Base-by-base conservation (phyloP, 2,113 vertebrate genomes). In the Caretta caretta region DNA sequence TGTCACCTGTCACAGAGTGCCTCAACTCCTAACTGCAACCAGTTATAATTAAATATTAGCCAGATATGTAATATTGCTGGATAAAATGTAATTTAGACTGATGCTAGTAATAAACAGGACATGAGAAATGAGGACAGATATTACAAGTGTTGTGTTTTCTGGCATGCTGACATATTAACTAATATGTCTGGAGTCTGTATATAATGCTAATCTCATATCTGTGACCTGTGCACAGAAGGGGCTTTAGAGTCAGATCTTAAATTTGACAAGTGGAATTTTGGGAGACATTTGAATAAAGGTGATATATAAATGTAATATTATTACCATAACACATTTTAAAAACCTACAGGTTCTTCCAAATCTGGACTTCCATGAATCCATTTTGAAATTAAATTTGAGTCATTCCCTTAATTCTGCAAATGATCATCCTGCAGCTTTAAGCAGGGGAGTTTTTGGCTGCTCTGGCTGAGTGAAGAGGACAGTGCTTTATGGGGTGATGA, bases 61-160 rank as follows among this genome's bases (percentile, higher is more conserved):
- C 0, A 0, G 6, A 2, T 5, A 50, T 25, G 19, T 38, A 24
- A 38, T 84, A 9, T 7, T 38, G 59, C 13, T 25, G 46, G 80
- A 27, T 12, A n/a, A 4, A 16, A 11, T 72, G 50, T 48, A 10
- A 5, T 49, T 38, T 56, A 31, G 62, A 46, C 19, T 17, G 14
- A 62, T 62, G 13, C 13, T 62, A 62, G 27, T 16, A 59, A 59
- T 59, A 59, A 29, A 59, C 0, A 16, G n/a, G 31, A 10, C 46
- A 65, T 59, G n/a, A 83, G 48, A 49, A 29, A 69, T 27, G 8
- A 1, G 9, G 14, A 48, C 14, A 31, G 24, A 38, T 49, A n/a
- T 56, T 51, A 42, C 19, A 31, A 20, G 46, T 49, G 42, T 51
- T 51, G n/a, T 20, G 8, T 38, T 35, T 86, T 46, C 31, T 88